Percentiles rank a stretch among this genome's conserved stretches.
Evolutionary conservation across 2,797 vertebrate genomes (phyloP).

Genomic region (Setipinna tenuifilis): DNA sequence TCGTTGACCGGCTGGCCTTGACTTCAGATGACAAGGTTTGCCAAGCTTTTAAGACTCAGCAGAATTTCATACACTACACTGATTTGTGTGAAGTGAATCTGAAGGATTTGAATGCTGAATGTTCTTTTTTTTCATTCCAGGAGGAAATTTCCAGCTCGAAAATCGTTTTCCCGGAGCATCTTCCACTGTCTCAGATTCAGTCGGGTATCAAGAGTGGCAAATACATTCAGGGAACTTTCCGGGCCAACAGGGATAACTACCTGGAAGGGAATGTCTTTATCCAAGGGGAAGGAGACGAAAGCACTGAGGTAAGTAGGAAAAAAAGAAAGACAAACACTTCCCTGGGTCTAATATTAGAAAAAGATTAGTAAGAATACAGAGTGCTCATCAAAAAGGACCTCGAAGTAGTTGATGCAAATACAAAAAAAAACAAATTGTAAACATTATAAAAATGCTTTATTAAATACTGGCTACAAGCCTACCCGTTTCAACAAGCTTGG

Average conservation of each 20-base stretch:
- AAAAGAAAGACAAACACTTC: too few relatives aligned
- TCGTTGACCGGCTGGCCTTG: slow-evolving; percentile 91
- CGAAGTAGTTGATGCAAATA: too few relatives aligned
- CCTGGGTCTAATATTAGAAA: too few relatives aligned
- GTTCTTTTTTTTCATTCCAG: slow-evolving; percentile 65
- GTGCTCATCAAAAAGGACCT: too few relatives aligned
- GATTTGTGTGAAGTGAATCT: not conserved
- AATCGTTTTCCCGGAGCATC: slow-evolving; percentile 91
- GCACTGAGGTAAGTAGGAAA: slow-evolving; percentile 80
- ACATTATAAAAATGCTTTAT: too few relatives aligned
- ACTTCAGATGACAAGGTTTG: slow-evolving; percentile 85
- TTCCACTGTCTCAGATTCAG: slow-evolving; percentile 91
- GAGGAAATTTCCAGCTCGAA: slow-evolving; percentile 86
- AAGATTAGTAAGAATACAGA: too few relatives aligned
- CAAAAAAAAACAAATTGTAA: too few relatives aligned
- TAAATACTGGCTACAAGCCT: too few relatives aligned
- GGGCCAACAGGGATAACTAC: slow-evolving; percentile 94
- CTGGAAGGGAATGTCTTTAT: slow-evolving; percentile 94
- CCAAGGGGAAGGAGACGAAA: slow-evolving; percentile 85
- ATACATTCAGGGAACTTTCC: slow-evolving; percentile 91
- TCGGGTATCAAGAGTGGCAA: slow-evolving; percentile 89
- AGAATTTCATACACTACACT: not conserved
- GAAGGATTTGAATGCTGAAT: not conserved
- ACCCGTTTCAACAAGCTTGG: too few relatives aligned
- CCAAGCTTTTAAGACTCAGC: not conserved